Percentiles rank a stretch among this genome's conserved stretches.
These are phyloP conservation scores for Drosophila varians DNA, from an alignment of 1,140 invertebrate species.

Conservation along the genomic window DNA sequence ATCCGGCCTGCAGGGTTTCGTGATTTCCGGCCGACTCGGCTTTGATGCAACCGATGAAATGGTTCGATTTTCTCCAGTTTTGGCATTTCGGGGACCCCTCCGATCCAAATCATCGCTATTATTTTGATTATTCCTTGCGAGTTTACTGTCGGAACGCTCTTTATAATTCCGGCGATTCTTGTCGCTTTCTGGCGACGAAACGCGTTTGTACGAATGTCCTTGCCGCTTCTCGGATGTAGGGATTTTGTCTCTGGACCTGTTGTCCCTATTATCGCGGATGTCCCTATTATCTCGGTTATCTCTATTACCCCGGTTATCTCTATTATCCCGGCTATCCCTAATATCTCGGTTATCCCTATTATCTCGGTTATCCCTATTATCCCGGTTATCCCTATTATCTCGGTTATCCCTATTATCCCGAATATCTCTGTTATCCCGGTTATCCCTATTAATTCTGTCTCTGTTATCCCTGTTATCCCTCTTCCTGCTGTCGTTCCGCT, in stretches of 20 bases:
- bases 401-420: too few species aligned
- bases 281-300: neutral
- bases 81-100: constrained; percentile 22
- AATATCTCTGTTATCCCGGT: too few species aligned
- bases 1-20: constrained; percentile 43
- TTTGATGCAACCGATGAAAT: constrained; percentile 38
- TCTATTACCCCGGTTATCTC: neutral
- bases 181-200: constrained; percentile 12
- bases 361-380: neutral
- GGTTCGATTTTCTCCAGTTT: constrained; percentile 35
- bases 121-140: constrained; percentile 32
- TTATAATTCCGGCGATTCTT: constrained; percentile 39
- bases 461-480: constrained; percentile 46
- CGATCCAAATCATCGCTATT: constrained; percentile 47
- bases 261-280: constrained; percentile 42
- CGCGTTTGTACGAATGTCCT: constrained; percentile 10
- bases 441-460: constrained; percentile 11
- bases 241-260: constrained; percentile 43
- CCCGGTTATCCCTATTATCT: neutral
- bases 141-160: constrained; percentile 37
- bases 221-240: constrained; percentile 28
- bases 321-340: neutral
- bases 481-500: constrained; percentile 29
- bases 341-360: neutral
- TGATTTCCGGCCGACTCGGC: constrained; percentile 23